Evolutionary conservation across 2,797 vertebrate genomes (phyloP).

Genomic region (Hafferia zeledoni): DNA sequence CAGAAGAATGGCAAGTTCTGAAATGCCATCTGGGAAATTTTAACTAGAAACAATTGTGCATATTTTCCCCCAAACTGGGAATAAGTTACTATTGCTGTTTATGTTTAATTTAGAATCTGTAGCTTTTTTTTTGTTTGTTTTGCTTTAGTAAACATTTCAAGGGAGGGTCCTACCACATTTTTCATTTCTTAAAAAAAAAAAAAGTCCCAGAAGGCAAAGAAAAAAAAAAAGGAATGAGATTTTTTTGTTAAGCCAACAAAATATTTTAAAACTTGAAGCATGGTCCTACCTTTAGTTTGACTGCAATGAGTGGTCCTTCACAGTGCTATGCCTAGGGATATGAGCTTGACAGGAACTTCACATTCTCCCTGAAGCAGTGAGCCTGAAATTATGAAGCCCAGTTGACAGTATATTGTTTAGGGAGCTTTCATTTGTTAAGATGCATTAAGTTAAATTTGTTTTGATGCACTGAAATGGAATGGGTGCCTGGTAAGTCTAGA

Average conservation of each 20-base stretch:
- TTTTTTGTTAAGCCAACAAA: not conserved
- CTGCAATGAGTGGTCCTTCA: not conserved
- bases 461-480: constrained; percentile 39
- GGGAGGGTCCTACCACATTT: not conserved
- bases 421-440: constrained; percentile 22
- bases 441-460: constrained; percentile 44
- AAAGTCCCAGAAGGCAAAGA: not conserved
- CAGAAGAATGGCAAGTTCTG: constrained; percentile 9
- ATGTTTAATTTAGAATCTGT: constrained; percentile 13
- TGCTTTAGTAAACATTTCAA: constrained; percentile 3
- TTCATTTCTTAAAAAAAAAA: not conserved
- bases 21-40: constrained; percentile 43
- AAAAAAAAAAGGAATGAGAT: not conserved
- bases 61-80: not conserved
- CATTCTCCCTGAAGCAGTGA: not conserved
- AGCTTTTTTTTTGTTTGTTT: constrained; percentile 10
- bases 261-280: not conserved
- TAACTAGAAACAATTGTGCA: constrained; percentile 13
- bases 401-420: constrained; percentile 14
- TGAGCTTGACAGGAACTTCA: not conserved
- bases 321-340: not conserved
- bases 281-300: not conserved
- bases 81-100: constrained; percentile 28
- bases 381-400: not conserved
- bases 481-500: constrained; percentile 27